phyloP scores from a whole-genome alignment of 1,140 invertebrate genomes.

The Macrostomum lignano region DNA sequence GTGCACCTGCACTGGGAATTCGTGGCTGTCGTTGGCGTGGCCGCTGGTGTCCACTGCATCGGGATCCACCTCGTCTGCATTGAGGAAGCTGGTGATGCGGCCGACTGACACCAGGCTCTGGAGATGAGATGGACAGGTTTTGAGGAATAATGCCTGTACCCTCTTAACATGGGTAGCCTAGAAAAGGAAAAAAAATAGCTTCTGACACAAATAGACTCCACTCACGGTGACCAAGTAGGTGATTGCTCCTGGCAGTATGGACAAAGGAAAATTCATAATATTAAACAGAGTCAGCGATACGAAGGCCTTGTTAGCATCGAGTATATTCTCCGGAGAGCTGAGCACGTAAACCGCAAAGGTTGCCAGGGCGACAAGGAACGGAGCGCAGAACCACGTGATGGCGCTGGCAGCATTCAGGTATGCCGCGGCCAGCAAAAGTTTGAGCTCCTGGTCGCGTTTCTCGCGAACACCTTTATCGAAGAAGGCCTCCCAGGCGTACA shows the following conservation, averaged over 20 bases:
- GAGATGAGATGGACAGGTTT: background rate
- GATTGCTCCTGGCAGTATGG: background rate
- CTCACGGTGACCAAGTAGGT: too few relatives aligned
- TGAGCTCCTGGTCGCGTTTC: conserved; percentile 25
- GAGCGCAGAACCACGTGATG: conserved; percentile 76
- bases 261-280: background rate
- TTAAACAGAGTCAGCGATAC: conserved; percentile 1
- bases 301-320: background rate
- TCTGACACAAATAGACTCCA: too few relatives aligned
- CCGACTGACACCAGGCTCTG: background rate
- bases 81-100: background rate
- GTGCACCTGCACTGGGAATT: too few relatives aligned
- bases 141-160: too few relatives aligned
- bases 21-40: too few relatives aligned
- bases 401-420: conserved; percentile 38
- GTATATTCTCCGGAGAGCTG: background rate
- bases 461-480: conserved; percentile 27
- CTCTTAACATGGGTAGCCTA: too few relatives aligned
- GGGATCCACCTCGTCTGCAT: background rate
- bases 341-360: conserved; percentile 22
- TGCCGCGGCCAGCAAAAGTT: conserved; percentile 24
- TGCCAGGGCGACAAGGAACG: conserved; percentile 40
- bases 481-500: conserved; percentile 19
- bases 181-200: too few relatives aligned
- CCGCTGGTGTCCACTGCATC: background rate